Conservation (phyloP, 2,888 invertebrate species). For the Eledona agricola region DNA sequence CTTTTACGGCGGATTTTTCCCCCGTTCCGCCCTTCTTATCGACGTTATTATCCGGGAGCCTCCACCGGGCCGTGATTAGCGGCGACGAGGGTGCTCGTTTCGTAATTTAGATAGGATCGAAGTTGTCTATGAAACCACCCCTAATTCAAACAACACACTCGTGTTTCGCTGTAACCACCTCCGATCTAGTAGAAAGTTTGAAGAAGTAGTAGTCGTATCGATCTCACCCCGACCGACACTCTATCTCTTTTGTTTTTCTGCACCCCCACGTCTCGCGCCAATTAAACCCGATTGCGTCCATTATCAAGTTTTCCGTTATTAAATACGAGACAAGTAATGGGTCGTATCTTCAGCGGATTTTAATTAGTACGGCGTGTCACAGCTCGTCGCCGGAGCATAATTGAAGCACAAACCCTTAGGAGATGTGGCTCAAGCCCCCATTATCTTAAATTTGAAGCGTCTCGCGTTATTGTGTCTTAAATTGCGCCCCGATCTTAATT, state of each 20-base stretch:
- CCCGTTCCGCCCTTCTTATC: constrained; percentile 8
- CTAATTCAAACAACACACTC: constrained; percentile 44
- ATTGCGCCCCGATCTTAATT: constrained; percentile 33
- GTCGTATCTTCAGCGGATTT: constrained; percentile 51
- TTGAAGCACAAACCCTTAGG: constrained; percentile 14
- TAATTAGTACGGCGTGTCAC: constrained; percentile 48
- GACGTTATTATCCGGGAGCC: constrained; percentile 17
- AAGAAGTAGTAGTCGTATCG: too few relatives aligned
- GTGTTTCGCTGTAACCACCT: too few relatives aligned
- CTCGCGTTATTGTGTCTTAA: constrained; percentile 15
- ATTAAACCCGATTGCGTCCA: constrained; percentile 24
- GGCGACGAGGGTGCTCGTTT: constrained; percentile 51
- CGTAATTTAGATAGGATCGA: constrained; percentile 58
- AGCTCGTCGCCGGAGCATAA: constrained; percentile 40
- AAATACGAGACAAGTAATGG: constrained; percentile 52
- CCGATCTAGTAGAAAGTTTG: too few relatives aligned
- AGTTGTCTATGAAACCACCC: constrained; percentile 57
- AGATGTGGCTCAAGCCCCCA: constrained; percentile 19
- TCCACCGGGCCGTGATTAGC: constrained; percentile 48
- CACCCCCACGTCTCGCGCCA: too few relatives aligned
- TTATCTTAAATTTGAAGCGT: constrained; percentile 9
- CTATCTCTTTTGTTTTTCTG: too few relatives aligned
- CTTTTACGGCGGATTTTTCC: neutral
- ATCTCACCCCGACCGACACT: too few relatives aligned
- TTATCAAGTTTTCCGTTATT: constrained; percentile 41